A percentile compares a stretch with the other conserved stretches of the same genome.
Conservation (phyloP, 2,113 vertebrate species). For the Ceuthmochares aereus region DNA sequence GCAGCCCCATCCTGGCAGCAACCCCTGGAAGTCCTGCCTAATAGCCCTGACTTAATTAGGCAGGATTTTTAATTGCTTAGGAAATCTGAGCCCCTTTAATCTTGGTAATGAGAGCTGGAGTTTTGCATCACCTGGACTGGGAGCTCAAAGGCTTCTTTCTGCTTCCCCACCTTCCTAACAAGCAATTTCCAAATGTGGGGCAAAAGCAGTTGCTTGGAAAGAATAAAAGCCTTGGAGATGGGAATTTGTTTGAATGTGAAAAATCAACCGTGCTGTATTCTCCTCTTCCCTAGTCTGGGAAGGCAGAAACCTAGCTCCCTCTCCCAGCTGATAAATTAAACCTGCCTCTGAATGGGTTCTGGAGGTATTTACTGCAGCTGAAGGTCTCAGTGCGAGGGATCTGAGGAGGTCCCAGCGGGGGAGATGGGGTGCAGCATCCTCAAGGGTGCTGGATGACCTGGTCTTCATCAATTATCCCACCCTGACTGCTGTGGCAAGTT, state of each 20-base stretch:
- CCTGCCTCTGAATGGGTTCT: background rate
- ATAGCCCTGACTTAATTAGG: conserved; percentile 40
- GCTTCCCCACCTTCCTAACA: conserved; percentile 12
- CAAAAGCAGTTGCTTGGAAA: background rate
- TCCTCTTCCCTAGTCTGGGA: background rate
- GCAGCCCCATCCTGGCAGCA: background rate
- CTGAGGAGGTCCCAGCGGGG: accelerated
- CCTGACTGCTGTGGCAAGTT: background rate
- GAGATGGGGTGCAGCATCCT: background rate
- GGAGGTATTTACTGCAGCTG: background rate
- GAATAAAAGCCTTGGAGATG: background rate
- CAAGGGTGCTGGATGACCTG: too few species aligned
- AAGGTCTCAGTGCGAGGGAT: background rate
- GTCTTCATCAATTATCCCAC: background rate
- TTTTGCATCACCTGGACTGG: background rate
- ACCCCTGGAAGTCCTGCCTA: background rate
- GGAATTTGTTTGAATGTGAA: background rate
- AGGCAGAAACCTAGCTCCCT: background rate
- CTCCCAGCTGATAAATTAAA: background rate
- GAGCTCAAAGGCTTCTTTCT: conserved; percentile 2
- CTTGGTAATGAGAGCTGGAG: background rate
- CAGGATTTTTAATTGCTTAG: conserved; percentile 48
- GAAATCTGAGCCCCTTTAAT: conserved; percentile 29
- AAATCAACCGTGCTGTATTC: background rate
- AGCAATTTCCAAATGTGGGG: background rate